A percentile compares a stretch with the other conserved stretches of the same genome.
Conservation (phyloP, 2,797 vertebrate genomes). For the Echeneis naucrates region DNA sequence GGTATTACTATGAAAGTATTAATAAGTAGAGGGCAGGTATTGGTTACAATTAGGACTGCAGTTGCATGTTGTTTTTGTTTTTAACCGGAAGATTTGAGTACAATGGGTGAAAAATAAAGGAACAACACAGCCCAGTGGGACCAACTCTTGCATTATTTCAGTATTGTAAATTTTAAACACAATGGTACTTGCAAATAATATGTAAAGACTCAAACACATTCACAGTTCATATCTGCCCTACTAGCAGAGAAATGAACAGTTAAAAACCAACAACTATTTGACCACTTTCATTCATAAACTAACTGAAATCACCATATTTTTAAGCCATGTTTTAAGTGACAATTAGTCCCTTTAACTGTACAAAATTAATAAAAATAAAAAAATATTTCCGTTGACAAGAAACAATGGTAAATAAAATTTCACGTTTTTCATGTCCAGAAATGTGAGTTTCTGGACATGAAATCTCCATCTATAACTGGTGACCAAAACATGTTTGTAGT, state of each 20-base stretch:
- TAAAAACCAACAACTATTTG: no score
- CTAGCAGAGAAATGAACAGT: slow-evolving; percentile 52
- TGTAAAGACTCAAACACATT: slow-evolving; percentile 67
- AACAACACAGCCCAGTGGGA: slow-evolving; percentile 41
- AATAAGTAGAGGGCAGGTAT: slow-evolving; percentile 41
- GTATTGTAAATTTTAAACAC: slow-evolving; percentile 45
- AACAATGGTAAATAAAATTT: slow-evolving; percentile 23
- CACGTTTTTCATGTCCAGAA: slow-evolving; percentile 30
- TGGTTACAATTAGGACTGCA: slow-evolving; percentile 46
- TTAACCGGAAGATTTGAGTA: slow-evolving; percentile 48
- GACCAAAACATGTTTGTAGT: slow-evolving; percentile 32
- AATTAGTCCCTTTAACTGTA: slow-evolving; percentile 44
- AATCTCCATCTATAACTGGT: slow-evolving; percentile 9
- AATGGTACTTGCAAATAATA: slow-evolving; percentile 51
- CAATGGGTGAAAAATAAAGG: slow-evolving; percentile 47
- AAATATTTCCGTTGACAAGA: slow-evolving; percentile 21
- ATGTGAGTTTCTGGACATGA: slow-evolving; percentile 30
- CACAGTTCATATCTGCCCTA: slow-evolving; percentile 64
- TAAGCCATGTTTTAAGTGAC: slow-evolving; percentile 28
- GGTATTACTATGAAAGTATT: slow-evolving; percentile 26
- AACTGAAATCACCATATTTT: slow-evolving; percentile 41
- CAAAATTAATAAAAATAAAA: slow-evolving; percentile 53
- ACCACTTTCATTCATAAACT: slow-evolving; percentile 44
- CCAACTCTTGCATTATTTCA: slow-evolving; percentile 49
- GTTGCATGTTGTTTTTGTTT: slow-evolving; percentile 46